Evolutionary conservation across 1,140 invertebrate genomes (phyloP), one percentile per base, ranked within the genome.

Genomic region (Nixonia krombeini): DNA sequence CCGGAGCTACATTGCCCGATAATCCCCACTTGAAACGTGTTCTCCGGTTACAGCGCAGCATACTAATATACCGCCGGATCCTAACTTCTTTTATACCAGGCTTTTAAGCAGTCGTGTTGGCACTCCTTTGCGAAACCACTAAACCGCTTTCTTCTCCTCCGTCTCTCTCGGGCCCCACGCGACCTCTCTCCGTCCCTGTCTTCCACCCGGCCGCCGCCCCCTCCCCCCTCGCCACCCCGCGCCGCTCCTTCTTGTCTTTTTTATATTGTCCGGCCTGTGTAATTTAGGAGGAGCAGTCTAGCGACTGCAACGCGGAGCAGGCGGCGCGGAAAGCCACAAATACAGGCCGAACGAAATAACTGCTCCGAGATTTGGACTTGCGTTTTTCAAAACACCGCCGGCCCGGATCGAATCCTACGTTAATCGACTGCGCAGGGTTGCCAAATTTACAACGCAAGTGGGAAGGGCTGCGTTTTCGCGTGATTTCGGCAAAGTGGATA

Each of bases 71-170:
- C 41, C 42, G n/a, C 28, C 17, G 49, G 44, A 58, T 53, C 42
- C 49, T 42, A 37, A 59, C 50, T 41, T 65, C 53, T 55, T 66
- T 59, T 66, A 49, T 59, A 50, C 55, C 55, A 31, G 63, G 55
- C 63, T 67, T 67, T 67, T 67, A 59, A 67, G 51, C 61, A 65
- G 47, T 61, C 45, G 38, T 21, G 45, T 59, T 67, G 55, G 55
- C 63, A 59, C 55, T 58, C 53, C 47, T 58, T 46, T 55, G 23
- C 56, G 46, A 67, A 55, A 59, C 56, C 52, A 67, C 56, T 67
- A 59, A 61, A 67, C 28, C 63, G 37, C 50, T 67, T 66, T 51
- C 63, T 64, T 57, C 56, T 64, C 46, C 51, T n/a, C 16, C 12
- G 42, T 47, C n/a, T 18, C 7, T 5, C 21, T 53, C 26, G 41